Evolutionary conservation across 2,113 vertebrate species (phyloP), one percentile per base, ranked within the genome.

Genomic region (Arvicanthis niloticus): DNA sequence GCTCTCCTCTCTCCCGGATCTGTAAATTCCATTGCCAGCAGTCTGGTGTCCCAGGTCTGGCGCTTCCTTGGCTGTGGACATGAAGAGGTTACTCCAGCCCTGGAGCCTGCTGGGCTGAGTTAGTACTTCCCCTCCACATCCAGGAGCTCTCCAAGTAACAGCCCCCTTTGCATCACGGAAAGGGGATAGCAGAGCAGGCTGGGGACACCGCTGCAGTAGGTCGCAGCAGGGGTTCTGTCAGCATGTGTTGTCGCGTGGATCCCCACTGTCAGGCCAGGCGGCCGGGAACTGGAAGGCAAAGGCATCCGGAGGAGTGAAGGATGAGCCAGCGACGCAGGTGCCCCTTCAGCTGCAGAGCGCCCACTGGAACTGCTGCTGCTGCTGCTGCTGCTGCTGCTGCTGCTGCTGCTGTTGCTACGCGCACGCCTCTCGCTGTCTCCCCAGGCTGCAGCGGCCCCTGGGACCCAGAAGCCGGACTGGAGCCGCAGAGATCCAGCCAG

Each of bases 41-140:
- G 10, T 8, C 53, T 16, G 45, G 67, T 84, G 70, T 88, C 84
- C 58, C 4, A 26, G 45, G 56, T 19, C 88, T 97, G 93, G 73
- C 88, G 51, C 85, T 89, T 88, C 73, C 80, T 86, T 37, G 93
- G 75, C 88, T 93, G 76, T 77, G 97, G 97, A 60, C 93, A 93
- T 0, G 98, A 97, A 97, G 42, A 95, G 97, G 98, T 98, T 97
- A 97, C 98, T 70, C 96, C 78, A 0, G 95, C 85, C 21, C 60
- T 1, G 73, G 56, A 95, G 93, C 93, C 67, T 91, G 96, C 95
- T 7, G 95, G 94, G 86, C 98, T 31, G 97, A 91, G 97, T 62
- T 65, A 76, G 97, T 96, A 0, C 53, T 91, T 97, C 98, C 96
- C 82, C 3, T 16, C 88, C 0, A 97, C 93, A 89, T 95, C 95